A percentile compares a stretch with the other conserved stretches of the same genome.
These are phyloP conservation scores for Eumerus sabulonum DNA, from an alignment of 2,888 invertebrate genomes.

Conservation along the genomic window DNA sequence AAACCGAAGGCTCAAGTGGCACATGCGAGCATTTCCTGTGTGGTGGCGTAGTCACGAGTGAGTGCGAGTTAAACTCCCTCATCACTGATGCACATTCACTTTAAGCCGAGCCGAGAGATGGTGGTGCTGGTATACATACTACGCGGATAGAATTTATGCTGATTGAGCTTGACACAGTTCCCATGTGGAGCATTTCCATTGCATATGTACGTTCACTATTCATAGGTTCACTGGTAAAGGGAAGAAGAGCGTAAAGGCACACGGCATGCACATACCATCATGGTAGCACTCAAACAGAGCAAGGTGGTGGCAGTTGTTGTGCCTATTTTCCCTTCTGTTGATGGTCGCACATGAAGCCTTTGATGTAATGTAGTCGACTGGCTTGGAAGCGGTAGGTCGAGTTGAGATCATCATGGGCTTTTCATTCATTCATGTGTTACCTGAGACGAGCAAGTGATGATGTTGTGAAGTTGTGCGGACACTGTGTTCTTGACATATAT, in stretches of 20 bases:
- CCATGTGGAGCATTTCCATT: slow-evolving; percentile 66
- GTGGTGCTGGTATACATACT: slow-evolving; percentile 23
- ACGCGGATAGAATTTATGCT: slow-evolving; percentile 64
- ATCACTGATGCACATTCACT: slow-evolving; percentile 18
- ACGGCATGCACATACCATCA: slow-evolving; percentile 1
- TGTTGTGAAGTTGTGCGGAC: slow-evolving; percentile 28
- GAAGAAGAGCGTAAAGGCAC: slow-evolving; percentile 2
- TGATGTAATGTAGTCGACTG: slow-evolving; percentile 1
- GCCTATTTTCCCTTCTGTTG: slow-evolving; percentile 54
- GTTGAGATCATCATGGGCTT: slow-evolving; percentile 31
- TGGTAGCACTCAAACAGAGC: slow-evolving; percentile 3
- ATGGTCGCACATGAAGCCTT: slow-evolving; percentile 49
- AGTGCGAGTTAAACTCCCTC: slow-evolving; percentile 48
- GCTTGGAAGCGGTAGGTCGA: not conserved
- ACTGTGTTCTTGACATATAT: slow-evolving; percentile 64
- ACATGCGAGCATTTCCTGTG: not conserved
- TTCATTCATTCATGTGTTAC: slow-evolving; percentile 51
- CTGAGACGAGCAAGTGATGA: slow-evolving; percentile 39
- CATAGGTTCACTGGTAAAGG: slow-evolving; percentile 23
- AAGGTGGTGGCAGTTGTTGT: slow-evolving; percentile 35
- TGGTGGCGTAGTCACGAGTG: slow-evolving; percentile 17
- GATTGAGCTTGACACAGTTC: slow-evolving; percentile 69
- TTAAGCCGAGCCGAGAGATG: slow-evolving; percentile 28
- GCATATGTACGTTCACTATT: slow-evolving; percentile 54
- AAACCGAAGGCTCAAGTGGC: not conserved